Conservation (phyloP, 2,888 invertebrate species). For the Coelogynopora nodosa region DNA sequence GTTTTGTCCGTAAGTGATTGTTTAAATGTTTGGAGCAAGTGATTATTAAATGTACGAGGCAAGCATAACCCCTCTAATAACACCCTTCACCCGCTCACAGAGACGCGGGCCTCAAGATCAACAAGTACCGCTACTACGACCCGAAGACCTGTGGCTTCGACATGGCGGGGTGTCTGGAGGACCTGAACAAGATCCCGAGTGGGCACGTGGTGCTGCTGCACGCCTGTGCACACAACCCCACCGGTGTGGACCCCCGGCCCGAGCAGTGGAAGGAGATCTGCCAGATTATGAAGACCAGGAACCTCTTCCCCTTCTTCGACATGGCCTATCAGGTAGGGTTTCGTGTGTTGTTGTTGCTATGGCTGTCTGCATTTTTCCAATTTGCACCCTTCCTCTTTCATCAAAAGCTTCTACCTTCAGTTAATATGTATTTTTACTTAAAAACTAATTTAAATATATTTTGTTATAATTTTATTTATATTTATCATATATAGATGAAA, state of each 20-base stretch:
- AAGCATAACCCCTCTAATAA: too few relatives aligned
- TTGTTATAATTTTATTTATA: not conserved
- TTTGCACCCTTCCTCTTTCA: too few relatives aligned
- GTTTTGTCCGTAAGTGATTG: too few relatives aligned
- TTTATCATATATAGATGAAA: too few relatives aligned
- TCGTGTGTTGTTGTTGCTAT: not conserved
- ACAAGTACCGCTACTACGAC: constrained; percentile 88
- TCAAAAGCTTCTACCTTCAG: too few relatives aligned
- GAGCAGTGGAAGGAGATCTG: constrained; percentile 88
- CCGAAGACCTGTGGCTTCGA: constrained; percentile 88
- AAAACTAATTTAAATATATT: too few relatives aligned
- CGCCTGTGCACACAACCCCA: constrained; percentile 97
- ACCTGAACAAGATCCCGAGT: constrained; percentile 76
- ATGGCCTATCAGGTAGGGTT: constrained; percentile 87
- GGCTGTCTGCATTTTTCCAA: not conserved
- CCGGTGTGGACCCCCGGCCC: constrained; percentile 66
- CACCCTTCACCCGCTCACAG: too few relatives aligned
- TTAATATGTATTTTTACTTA: too few relatives aligned
- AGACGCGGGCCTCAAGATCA: constrained; percentile 76
- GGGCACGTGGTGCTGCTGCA: constrained; percentile 83
- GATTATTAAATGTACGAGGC: too few relatives aligned
- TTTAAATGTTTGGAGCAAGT: constrained; percentile 4
- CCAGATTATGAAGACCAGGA: constrained; percentile 69
- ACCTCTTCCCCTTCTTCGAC: constrained; percentile 87
- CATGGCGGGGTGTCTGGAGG: constrained; percentile 63